Evolutionary conservation across 2,113 vertebrate genomes (phyloP).

Genomic region (Poecilia latipinna): DNA sequence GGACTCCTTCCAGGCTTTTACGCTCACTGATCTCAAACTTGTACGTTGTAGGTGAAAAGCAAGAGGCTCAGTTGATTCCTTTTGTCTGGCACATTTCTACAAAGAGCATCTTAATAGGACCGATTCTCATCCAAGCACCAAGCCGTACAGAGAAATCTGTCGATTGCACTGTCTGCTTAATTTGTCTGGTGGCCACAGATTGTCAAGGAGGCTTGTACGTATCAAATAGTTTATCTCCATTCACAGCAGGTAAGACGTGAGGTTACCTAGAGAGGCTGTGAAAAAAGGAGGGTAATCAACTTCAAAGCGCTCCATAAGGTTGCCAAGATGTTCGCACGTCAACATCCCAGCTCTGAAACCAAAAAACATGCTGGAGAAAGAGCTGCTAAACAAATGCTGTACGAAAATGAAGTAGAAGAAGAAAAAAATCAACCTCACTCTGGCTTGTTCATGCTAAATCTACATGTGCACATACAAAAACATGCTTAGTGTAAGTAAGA

Average conservation of each 20-base stretch:
- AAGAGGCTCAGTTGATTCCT: conserved; percentile 35
- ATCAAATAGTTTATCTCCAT: conserved; percentile 53
- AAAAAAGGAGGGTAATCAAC: conserved; percentile 57
- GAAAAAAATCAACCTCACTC: not conserved
- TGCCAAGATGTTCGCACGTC: conserved; percentile 71
- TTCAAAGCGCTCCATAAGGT: conserved; percentile 68
- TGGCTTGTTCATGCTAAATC: not conserved
- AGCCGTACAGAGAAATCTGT: conserved; percentile 37
- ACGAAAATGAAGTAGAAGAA: not conserved
- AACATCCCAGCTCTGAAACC: conserved; percentile 58
- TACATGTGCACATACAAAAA: not conserved
- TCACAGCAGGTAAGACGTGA: conserved; percentile 52
- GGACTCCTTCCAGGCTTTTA: conserved; percentile 62
- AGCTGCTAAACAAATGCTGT: conserved; percentile 20
- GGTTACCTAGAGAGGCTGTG: conserved; percentile 56
- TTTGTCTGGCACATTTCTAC: conserved; percentile 45
- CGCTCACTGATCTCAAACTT: conserved; percentile 67
- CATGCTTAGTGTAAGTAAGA: not conserved
- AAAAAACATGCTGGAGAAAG: conserved; percentile 51
- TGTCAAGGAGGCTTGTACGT: conserved; percentile 24
- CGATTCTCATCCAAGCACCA: conserved; percentile 25
- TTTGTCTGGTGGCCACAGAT: conserved; percentile 27
- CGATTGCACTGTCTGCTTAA: conserved; percentile 45
- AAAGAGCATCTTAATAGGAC: conserved; percentile 33
- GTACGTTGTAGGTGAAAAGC: conserved; percentile 48